Base-by-base conservation (phyloP, 1,140 invertebrate species). In the Pteromalus puparum region DNA sequence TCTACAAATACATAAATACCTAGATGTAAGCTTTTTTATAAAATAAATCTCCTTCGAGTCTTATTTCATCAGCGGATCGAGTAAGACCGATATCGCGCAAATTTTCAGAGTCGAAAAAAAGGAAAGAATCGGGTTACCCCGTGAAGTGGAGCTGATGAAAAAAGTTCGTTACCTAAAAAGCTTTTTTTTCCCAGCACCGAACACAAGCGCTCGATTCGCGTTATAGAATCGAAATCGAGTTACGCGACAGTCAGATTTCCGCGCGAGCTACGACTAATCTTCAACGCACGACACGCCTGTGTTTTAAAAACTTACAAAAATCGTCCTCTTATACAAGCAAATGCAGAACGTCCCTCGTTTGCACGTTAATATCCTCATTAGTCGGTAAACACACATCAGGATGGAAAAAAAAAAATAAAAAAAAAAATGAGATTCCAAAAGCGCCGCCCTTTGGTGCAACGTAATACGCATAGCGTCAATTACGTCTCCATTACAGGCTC, bases 401-500 rank as follows among this genome's bases (percentile, higher is more conserved):
- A n/a, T n/a, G n/a, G 21, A 61, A 5, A 15, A 9, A 9, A 46
- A 10, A 46, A 48, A 15, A 15, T 18, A 12, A 61, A 9, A 48
- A 48, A 61, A 61, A 61, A 5, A 61, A 61, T 61, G 5, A 6
- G 1, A 21, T n/a, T 38, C 21, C 21, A 13, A 38, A 74, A 38
- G 15, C 18, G 21, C 18, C 53, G 21, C 53, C 21, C 53, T 61
- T 61, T 61, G 18, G 18, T 21, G 18, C 53, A 21, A 21, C 67
- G 67, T 13, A 48, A 48, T 61, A 78, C 15, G 65, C 77, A 34
- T 34, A 34, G 30, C 46, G 79, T 81, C 67, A 73, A 81, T 81
- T 81, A 81, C 42, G 79, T 28, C 65, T 12, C 70, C 42, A 72
- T 77, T 83, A 75, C 28, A 46, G 42, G 34, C 46, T 79, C 78